Evolutionary conservation across 2,888 invertebrate genomes (phyloP).

Genomic region (Epinotia brunnichana): DNA sequence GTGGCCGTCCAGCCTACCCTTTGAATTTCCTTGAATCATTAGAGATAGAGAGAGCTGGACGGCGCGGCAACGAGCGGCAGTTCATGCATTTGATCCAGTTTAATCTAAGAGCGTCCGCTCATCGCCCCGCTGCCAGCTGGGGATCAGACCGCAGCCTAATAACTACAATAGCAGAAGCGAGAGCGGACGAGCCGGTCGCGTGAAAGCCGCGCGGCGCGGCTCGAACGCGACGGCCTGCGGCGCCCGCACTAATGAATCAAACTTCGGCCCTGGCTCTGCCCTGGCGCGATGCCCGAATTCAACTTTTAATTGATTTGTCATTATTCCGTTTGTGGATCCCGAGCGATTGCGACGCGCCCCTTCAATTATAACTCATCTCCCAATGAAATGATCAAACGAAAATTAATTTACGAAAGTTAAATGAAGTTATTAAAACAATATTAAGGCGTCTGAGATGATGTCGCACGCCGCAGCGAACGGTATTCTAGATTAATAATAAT

Average conservation of each 20-base stretch:
- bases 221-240: conserved; percentile 38
- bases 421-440: conserved; percentile 69
- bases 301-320: conserved; percentile 82
- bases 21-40: too few species aligned
- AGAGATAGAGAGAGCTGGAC: background rate
- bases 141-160: too few species aligned
- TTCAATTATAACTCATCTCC: conserved; percentile 78
- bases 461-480: conserved; percentile 58
- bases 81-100: too few species aligned
- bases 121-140: too few species aligned
- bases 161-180: background rate
- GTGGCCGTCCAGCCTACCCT: too few species aligned
- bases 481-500: conserved; percentile 42
- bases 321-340: conserved; percentile 78
- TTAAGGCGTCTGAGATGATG: conserved; percentile 55
- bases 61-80: too few species aligned
- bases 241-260: conserved; percentile 72
- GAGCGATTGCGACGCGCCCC: conserved; percentile 70
- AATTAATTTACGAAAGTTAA: conserved; percentile 79
- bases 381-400: conserved; percentile 79
- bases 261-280: conserved; percentile 63
- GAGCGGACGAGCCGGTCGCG: background rate
- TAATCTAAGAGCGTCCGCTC: too few species aligned
- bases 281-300: conserved; percentile 73
- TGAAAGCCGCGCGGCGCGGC: background rate